Evolutionary conservation across 2,888 invertebrate genomes (phyloP).

Genomic region (Tachystola acroxantha): DNA sequence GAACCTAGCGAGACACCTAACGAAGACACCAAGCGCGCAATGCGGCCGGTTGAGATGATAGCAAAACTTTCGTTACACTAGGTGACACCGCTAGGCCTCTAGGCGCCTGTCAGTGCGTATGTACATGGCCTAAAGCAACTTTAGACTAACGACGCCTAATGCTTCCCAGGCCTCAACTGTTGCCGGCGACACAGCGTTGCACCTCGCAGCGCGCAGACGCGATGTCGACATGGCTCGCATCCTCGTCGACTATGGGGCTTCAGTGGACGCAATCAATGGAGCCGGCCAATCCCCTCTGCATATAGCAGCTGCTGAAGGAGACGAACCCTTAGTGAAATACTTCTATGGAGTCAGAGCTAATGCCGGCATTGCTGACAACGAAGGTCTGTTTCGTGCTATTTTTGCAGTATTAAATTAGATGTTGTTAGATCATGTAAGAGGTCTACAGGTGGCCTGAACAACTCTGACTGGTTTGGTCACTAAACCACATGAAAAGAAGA

Average conservation of each 20-base stretch:
- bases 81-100: too few species aligned
- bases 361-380: slow-evolving; percentile 95
- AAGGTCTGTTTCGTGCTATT: slow-evolving; percentile 78
- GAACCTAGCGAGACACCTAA: too few species aligned
- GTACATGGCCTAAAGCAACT: too few species aligned
- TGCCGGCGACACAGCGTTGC: slow-evolving; percentile 95
- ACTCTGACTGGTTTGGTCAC: too few species aligned
- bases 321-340: slow-evolving; percentile 95
- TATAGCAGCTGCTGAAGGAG: slow-evolving; percentile 96
- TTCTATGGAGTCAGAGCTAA: slow-evolving; percentile 97
- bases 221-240: slow-evolving; percentile 96
- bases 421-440: too few species aligned
- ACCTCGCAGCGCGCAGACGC: slow-evolving; percentile 94
- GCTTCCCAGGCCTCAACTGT: slow-evolving; percentile 85
- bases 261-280: slow-evolving; percentile 94
- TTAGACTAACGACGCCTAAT: too few species aligned
- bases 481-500: not conserved
- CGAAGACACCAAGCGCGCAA: too few species aligned
- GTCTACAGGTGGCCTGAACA: too few species aligned
- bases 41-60: too few species aligned
- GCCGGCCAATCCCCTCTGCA: slow-evolving; percentile 97
- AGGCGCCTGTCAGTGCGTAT: too few species aligned
- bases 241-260: slow-evolving; percentile 94
- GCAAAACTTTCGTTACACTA: too few species aligned
- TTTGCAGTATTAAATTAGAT: not conserved